phyloP scores from a whole-genome alignment of 2,888 invertebrate genomes.

The Campoletis raptor region DNA sequence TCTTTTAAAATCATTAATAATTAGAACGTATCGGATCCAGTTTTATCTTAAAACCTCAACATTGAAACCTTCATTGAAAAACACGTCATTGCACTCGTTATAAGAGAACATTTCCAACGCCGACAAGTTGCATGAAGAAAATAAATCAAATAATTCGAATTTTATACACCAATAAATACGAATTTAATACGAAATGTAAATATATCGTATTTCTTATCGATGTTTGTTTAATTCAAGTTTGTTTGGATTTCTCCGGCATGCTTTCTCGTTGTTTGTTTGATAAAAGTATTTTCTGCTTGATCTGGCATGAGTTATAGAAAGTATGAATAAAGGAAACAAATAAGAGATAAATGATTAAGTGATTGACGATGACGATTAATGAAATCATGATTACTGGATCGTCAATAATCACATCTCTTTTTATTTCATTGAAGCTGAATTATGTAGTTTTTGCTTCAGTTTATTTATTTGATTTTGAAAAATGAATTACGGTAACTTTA shows the following conservation, averaged over 20 bases:
- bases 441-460: neutral
- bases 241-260: neutral
- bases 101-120: no score
- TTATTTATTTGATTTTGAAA: neutral
- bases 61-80: no score
- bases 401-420: neutral
- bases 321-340: neutral
- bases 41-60: no score
- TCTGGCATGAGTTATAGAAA: neutral
- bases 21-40: no score
- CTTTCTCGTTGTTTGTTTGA: neutral
- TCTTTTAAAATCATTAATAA: neutral
- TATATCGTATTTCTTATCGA: neutral
- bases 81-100: no score
- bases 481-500: conserved; percentile 38
- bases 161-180: neutral
- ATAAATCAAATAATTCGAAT: no score
- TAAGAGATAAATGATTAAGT: conserved; percentile 26
- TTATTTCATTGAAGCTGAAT: neutral
- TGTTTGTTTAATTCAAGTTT: neutral
- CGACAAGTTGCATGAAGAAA: no score
- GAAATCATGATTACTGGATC: neutral
- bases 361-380: neutral
- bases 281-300: neutral
- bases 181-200: neutral